phyloP scores from a whole-genome alignment of 2,113 vertebrate genomes.

The Oreotragus oreotragus region DNA sequence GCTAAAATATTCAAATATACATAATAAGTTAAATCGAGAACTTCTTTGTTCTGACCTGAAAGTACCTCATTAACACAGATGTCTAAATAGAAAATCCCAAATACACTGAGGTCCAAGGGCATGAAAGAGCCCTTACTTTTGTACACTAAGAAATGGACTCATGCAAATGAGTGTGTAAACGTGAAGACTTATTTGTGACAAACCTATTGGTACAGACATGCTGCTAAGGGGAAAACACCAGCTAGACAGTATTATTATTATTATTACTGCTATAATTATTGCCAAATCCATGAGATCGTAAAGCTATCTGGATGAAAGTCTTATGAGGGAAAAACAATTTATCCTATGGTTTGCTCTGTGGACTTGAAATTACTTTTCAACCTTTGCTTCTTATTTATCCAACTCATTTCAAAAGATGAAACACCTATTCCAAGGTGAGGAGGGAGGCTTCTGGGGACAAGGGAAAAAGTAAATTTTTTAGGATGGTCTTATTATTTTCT shows the following conservation, averaged over 20 bases:
- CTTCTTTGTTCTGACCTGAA: slow-evolving; percentile 47
- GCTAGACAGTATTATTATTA: background rate
- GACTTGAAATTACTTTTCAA: slow-evolving; percentile 76
- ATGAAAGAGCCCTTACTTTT: slow-evolving; percentile 56
- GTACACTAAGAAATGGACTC: slow-evolving; percentile 56
- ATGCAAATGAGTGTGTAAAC: slow-evolving; percentile 60
- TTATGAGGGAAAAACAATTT: slow-evolving; percentile 44
- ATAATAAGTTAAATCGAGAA: slow-evolving; percentile 44
- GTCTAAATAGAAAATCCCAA: slow-evolving; percentile 50
- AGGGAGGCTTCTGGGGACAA: slow-evolving; percentile 54
- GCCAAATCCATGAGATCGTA: slow-evolving; percentile 50
- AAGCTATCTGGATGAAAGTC: slow-evolving; percentile 51
- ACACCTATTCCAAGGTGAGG: slow-evolving; percentile 63
- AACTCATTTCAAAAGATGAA: slow-evolving; percentile 73
- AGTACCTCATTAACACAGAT: slow-evolving; percentile 26
- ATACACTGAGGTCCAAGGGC: slow-evolving; percentile 1
- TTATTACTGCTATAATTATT: slow-evolving; percentile 53
- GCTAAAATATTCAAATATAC: slow-evolving; percentile 67
- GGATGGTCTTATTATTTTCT: slow-evolving; percentile 38
- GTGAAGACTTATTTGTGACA: slow-evolving; percentile 54
- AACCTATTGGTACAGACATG: background rate
- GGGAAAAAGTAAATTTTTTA: slow-evolving; percentile 55
- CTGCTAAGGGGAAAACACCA: slow-evolving; percentile 41
- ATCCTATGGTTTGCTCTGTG: slow-evolving; percentile 42
- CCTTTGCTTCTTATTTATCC: slow-evolving; percentile 70